A percentile compares a stretch with the other conserved stretches of the same genome.
Conservation (phyloP, 2,797 vertebrate species). For the Holocentrus rufus region DNA sequence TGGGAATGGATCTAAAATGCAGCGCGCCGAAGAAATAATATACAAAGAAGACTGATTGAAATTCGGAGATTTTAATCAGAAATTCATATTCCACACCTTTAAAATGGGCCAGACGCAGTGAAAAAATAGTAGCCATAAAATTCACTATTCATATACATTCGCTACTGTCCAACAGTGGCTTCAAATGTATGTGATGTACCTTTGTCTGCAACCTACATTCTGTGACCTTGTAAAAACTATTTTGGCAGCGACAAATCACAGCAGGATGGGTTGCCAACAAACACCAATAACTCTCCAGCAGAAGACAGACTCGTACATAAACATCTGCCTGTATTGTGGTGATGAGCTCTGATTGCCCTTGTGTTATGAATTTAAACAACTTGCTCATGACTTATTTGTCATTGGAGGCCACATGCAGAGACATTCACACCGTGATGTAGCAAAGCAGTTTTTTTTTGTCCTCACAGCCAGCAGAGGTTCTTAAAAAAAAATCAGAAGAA, state of each 20-base stretch:
- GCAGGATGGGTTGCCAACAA: background rate
- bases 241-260: constrained; percentile 6
- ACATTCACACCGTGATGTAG: background rate
- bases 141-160: background rate
- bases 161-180: background rate
- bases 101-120: constrained; percentile 9
- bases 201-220: constrained; percentile 7
- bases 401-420: background rate
- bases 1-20: background rate
- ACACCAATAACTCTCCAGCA: background rate
- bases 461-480: background rate
- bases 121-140: background rate
- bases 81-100: constrained; percentile 15
- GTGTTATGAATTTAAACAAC: constrained; percentile 9
- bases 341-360: constrained; percentile 6
- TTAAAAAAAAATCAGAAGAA: constrained; percentile 1
- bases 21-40: constrained; percentile 2
- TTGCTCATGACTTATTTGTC: background rate
- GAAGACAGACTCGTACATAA: background rate
- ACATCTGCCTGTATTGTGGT: background rate
- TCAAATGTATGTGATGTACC: background rate
- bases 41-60: constrained; percentile 8
- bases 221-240: background rate
- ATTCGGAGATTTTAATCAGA: constrained; percentile 48
- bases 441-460: background rate